These are phyloP conservation scores for Pseudomugil tenellus DNA, from an alignment of 2,797 vertebrate species.

Conservation along the genomic window DNA sequence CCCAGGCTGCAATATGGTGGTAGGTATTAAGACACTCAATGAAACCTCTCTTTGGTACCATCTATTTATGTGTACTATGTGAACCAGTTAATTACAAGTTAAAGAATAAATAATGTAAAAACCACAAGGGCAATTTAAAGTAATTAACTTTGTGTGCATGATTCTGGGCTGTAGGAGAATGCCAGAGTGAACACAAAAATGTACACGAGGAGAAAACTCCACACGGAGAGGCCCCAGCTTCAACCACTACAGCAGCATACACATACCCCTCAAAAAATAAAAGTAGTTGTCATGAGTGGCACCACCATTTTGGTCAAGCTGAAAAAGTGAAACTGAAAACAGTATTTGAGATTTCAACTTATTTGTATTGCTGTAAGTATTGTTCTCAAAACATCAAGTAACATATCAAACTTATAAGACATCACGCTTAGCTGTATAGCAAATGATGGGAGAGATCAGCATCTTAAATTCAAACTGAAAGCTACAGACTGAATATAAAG, in stretches of 20 bases:
- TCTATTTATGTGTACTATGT: no score
- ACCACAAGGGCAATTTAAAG: neutral
- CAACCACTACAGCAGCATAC: no score
- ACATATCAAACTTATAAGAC: slow-evolving; percentile 65
- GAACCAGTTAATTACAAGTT: no score
- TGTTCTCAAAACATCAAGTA: slow-evolving; percentile 43
- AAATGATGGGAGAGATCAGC: slow-evolving; percentile 41
- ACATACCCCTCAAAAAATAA: neutral
- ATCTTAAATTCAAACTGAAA: slow-evolving; percentile 23
- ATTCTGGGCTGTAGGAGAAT: neutral
- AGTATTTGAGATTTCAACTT: slow-evolving; percentile 27
- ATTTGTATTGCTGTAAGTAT: slow-evolving; percentile 72
- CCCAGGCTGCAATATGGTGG: no score
- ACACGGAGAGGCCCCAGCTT: no score
- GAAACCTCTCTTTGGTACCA: no score
- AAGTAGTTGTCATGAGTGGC: neutral
- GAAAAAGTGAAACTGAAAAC: slow-evolving; percentile 18
- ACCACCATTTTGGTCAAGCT: slow-evolving; percentile 15
- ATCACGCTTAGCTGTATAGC: slow-evolving; percentile 61
- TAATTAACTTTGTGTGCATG: neutral
- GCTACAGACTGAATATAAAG: slow-evolving; percentile 44
- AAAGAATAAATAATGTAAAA: no score
- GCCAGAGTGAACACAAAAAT: no score
- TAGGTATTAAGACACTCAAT: no score
- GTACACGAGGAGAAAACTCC: no score